These are phyloP conservation scores for Phyllopteryx taeniolatus DNA, from an alignment of 2,113 vertebrate genomes.

Conservation along the genomic window DNA sequence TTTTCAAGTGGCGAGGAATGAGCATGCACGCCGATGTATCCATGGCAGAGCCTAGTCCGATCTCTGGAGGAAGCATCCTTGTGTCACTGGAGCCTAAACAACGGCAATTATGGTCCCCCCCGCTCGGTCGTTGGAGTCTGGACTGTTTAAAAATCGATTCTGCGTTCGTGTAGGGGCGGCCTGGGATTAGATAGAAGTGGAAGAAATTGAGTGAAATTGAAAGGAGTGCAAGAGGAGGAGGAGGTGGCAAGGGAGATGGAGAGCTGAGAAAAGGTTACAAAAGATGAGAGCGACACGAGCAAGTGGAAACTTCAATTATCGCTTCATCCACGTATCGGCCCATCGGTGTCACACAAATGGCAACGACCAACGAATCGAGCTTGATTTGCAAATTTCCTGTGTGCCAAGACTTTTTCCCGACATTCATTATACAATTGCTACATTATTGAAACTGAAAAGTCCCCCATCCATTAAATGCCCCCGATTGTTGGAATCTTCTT, in stretches of 20 bases:
- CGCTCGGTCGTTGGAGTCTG: constrained; percentile 57
- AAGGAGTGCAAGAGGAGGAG: constrained; percentile 9
- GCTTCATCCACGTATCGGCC: not conserved
- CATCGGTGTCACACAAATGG: not conserved
- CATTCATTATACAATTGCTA: not conserved
- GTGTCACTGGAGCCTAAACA: constrained; percentile 65
- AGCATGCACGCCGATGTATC: constrained; percentile 56
- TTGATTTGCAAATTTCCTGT: not conserved
- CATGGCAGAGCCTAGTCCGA: constrained; percentile 59
- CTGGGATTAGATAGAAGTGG: constrained; percentile 46
- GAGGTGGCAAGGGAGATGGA: not conserved
- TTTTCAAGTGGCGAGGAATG: constrained; percentile 49
- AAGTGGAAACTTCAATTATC: constrained; percentile 20
- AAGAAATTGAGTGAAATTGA: constrained; percentile 45
- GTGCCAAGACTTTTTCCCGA: not conserved
- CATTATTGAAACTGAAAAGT: not conserved
- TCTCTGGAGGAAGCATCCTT: constrained; percentile 59
- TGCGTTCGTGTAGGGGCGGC: constrained; percentile 62
- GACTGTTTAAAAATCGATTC: constrained; percentile 72
- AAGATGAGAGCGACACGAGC: constrained; percentile 22
- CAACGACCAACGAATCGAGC: not conserved
- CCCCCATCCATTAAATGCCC: not conserved
- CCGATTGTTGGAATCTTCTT: not conserved
- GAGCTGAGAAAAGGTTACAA: constrained; percentile 26
- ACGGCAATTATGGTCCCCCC: constrained; percentile 67